These are phyloP conservation scores for Drosophila helvetica DNA, from an alignment of 2,888 invertebrate genomes.

Conservation along the genomic window DNA sequence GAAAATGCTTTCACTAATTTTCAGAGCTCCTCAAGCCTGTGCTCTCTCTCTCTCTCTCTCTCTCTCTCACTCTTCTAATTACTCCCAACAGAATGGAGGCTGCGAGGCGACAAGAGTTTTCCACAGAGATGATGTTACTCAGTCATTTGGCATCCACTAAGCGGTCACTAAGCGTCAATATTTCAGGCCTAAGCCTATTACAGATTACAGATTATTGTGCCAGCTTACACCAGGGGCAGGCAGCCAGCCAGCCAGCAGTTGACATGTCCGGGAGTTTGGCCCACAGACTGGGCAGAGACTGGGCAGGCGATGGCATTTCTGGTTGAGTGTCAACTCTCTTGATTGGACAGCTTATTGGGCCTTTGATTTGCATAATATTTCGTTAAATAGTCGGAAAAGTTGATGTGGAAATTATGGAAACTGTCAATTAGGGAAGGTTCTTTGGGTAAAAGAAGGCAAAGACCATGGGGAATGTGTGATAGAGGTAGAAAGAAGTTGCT, in stretches of 20 bases:
- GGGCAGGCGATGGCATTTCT: neutral
- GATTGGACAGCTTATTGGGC: conserved; percentile 41
- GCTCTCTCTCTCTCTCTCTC: neutral
- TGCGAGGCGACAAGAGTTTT: conserved; percentile 1
- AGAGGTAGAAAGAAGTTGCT: too few species aligned
- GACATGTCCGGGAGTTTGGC: conserved; percentile 56
- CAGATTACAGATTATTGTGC: conserved; percentile 74
- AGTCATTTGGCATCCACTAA: conserved; percentile 67
- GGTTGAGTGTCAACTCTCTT: conserved; percentile 25
- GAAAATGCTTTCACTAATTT: conserved; percentile 75
- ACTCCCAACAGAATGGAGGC: conserved; percentile 30
- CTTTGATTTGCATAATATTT: conserved; percentile 63
- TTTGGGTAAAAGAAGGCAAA: neutral
- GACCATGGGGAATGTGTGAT: neutral
- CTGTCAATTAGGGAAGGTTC: conserved; percentile 12
- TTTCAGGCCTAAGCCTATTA: conserved; percentile 76
- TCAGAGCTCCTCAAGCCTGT: conserved; percentile 18
- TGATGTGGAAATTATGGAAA: conserved; percentile 27
- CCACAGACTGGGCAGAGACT: neutral
- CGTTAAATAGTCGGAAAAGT: conserved; percentile 35
- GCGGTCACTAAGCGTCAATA: conserved; percentile 66
- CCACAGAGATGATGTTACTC: conserved; percentile 29
- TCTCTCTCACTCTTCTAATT: conserved; percentile 48
- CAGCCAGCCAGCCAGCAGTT: conserved; percentile 27
- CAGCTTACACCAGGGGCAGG: conserved; percentile 65